Conservation (phyloP, 1,140 invertebrate species). For the Himalopsyche phryganea region DNA sequence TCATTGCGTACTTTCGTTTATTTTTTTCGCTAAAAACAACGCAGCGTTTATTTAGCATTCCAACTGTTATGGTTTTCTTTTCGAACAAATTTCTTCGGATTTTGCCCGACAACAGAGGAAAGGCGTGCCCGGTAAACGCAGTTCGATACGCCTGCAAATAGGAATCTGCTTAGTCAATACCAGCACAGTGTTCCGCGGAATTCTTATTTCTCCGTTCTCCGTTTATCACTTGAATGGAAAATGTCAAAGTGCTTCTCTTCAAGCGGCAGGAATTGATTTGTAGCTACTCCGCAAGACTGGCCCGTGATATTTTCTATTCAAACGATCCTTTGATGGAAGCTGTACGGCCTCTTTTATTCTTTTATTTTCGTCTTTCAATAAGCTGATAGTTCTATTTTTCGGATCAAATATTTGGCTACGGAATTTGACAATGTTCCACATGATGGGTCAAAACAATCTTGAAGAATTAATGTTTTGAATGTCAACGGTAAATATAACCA, state of each 20-base stretch:
- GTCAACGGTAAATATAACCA: too few species aligned
- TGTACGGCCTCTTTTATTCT: too few species aligned
- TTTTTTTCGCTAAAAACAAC: not conserved
- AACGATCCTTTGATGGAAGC: too few species aligned
- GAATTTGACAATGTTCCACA: too few species aligned
- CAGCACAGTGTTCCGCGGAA: constrained; percentile 18
- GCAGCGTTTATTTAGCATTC: constrained; percentile 6
- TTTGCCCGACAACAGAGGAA: constrained; percentile 19
- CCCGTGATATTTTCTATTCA: too few species aligned
- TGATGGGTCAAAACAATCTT: too few species aligned
- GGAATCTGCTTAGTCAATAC: constrained; percentile 30
- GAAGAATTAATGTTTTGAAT: too few species aligned
- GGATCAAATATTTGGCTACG: too few species aligned
- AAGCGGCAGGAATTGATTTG: constrained; percentile 28
- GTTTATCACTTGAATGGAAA: constrained; percentile 33
- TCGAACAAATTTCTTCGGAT: constrained; percentile 15
- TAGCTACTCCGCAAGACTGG: not conserved
- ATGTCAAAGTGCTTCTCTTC: constrained; percentile 27
- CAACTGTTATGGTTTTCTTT: constrained; percentile 23
- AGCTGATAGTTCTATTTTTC: too few species aligned
- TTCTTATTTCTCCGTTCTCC: constrained; percentile 26
- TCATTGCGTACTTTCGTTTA: too few species aligned
- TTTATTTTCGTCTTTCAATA: too few species aligned
- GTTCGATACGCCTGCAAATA: constrained; percentile 18
- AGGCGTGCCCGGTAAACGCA: constrained; percentile 26